These are phyloP conservation scores for Esox lucius DNA, from an alignment of 2,797 vertebrate genomes.

Conservation along the genomic window DNA sequence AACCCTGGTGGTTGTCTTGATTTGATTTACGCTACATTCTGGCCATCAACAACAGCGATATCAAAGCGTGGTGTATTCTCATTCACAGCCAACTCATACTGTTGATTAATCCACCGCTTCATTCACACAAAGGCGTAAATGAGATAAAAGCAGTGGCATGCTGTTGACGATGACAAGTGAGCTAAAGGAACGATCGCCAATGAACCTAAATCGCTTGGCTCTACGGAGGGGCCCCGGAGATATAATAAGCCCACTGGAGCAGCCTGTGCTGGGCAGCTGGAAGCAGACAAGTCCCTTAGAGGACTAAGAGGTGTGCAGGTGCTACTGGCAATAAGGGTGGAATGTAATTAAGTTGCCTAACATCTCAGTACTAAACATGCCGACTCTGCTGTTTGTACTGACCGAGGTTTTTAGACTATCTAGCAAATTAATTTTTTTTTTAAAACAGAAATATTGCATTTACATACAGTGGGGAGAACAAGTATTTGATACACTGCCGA, in stretches of 20 bases:
- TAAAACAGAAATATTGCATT: too few relatives aligned
- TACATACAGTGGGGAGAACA: too few relatives aligned
- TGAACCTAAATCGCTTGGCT: conserved; percentile 55
- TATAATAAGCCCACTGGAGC: conserved; percentile 39
- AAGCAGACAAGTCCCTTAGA: conserved; percentile 24
- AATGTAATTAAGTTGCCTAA: conserved; percentile 26
- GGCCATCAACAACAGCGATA: background rate
- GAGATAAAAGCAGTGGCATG: background rate
- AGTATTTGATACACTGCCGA: too few relatives aligned
- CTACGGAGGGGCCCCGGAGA: conserved; percentile 32
- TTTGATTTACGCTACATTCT: conserved; percentile 1
- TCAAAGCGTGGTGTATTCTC: background rate
- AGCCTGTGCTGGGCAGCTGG: conserved; percentile 55
- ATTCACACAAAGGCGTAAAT: background rate
- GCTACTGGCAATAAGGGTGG: conserved; percentile 28
- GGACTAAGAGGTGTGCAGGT: conserved; percentile 13
- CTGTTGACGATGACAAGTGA: conserved; percentile 4
- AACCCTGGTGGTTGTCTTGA: background rate
- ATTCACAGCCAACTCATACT: background rate
- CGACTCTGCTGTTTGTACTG: conserved; percentile 2
- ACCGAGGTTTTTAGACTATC: background rate
- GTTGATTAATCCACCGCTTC: background rate
- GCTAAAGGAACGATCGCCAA: conserved; percentile 21
- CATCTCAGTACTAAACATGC: conserved; percentile 21
- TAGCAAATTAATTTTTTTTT: too few relatives aligned